A percentile compares a stretch with the other conserved stretches of the same genome.
Evolutionary conservation across 2,888 invertebrate genomes (phyloP).

Genomic region (Smittia sp.): DNA sequence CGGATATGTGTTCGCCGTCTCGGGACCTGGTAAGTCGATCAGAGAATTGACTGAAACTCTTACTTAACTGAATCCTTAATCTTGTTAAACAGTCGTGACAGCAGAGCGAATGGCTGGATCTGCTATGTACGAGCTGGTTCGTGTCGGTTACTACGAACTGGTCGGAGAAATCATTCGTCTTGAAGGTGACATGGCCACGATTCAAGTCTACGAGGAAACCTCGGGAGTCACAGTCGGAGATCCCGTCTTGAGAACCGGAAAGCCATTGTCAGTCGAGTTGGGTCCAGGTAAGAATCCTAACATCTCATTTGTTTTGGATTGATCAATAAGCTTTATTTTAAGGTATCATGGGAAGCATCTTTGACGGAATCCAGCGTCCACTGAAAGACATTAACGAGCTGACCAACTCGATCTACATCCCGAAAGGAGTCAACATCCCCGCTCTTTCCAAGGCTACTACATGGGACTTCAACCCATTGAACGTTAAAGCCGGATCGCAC

Average conservation of each 20-base stretch:
- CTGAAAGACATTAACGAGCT: slow-evolving; percentile 93
- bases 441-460: slow-evolving; percentile 71
- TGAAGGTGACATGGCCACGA: slow-evolving; percentile 99
- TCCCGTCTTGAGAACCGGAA: slow-evolving; percentile 96
- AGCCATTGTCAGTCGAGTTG: slow-evolving; percentile 96
- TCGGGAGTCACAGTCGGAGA: slow-evolving; percentile 99
- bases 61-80: neutral
- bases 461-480: slow-evolving; percentile 92
- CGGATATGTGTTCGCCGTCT: slow-evolving; percentile 96
- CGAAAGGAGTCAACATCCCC: slow-evolving; percentile 97
- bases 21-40: slow-evolving; percentile 81
- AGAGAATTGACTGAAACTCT: neutral
- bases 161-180: slow-evolving; percentile 99
- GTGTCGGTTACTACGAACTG: slow-evolving; percentile 96
- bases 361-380: slow-evolving; percentile 99
- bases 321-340: neutral
- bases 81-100: slow-evolving; percentile 76
- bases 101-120: slow-evolving; percentile 99
- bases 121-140: slow-evolving; percentile 99
- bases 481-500: slow-evolving; percentile 91
- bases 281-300: slow-evolving; percentile 71
- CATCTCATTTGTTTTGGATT: neutral
- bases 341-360: slow-evolving; percentile 94
- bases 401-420: slow-evolving; percentile 97
- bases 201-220: slow-evolving; percentile 96